A percentile compares a stretch with the other conserved stretches of the same genome.
Conservation (phyloP, 2,113 vertebrate genomes). For the Neomonachus schauinslandi region DNA sequence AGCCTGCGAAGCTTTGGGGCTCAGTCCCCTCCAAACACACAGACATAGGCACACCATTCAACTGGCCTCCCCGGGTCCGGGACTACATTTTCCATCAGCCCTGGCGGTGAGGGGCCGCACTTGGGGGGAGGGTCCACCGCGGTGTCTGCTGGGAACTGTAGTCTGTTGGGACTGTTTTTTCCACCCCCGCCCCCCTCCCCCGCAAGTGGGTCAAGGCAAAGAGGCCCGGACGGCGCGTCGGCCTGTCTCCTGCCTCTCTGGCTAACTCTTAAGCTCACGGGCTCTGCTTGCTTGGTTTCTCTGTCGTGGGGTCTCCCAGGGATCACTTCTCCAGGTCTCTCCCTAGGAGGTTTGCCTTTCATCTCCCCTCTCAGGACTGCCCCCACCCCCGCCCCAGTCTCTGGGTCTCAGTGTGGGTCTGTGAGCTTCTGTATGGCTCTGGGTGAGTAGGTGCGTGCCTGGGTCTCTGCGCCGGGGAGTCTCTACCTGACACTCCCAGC, state of each 20-base stretch:
- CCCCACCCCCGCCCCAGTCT: not conserved
- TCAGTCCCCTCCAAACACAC: not conserved
- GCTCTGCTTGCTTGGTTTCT: not conserved
- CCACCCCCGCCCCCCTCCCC: not conserved
- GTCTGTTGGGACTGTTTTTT: not conserved
- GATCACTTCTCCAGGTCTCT: not conserved
- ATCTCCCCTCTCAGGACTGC: not conserved
- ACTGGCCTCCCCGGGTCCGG: not conserved
- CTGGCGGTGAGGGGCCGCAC: constrained; percentile 26
- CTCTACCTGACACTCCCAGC: not conserved
- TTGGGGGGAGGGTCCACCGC: constrained; percentile 30
- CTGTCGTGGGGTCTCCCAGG: not conserved
- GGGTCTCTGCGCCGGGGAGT: not conserved
- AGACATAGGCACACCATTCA: not conserved
- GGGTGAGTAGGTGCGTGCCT: not conserved
- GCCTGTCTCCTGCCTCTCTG: not conserved
- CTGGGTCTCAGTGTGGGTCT: not conserved
- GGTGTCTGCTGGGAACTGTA: constrained; percentile 67
- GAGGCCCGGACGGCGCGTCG: not conserved
- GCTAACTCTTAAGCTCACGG: not conserved
- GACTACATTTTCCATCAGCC: constrained; percentile 76
- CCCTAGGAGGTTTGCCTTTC: not conserved
- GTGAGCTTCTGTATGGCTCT: not conserved
- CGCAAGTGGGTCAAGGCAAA: constrained; percentile 55
- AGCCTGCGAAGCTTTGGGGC: constrained; percentile 34